A percentile compares a stretch with the other conserved stretches of the same genome.
These are phyloP conservation scores for Tholera decimalis DNA, from an alignment of 2,888 invertebrate species.

Conservation along the genomic window DNA sequence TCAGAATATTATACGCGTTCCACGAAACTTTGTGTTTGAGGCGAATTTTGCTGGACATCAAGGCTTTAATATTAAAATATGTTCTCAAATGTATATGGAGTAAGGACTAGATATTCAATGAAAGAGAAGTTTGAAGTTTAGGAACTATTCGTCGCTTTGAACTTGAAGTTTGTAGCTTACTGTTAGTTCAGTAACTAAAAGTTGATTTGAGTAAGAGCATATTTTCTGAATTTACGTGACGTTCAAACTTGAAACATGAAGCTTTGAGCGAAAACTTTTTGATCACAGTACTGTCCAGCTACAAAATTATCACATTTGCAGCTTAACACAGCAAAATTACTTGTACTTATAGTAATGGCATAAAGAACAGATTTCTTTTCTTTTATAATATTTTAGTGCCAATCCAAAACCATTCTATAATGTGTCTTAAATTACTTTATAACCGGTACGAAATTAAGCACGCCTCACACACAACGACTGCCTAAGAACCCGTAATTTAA, in stretches of 20 bases:
- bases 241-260: background rate
- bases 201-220: conserved; percentile 20
- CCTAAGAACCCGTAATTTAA: conserved; percentile 85
- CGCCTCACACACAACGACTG: conserved; percentile 74
- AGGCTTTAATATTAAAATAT: conserved; percentile 32
- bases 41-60: conserved; percentile 39
- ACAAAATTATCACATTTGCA: conserved; percentile 14
- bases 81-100: conserved; percentile 20
- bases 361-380: conserved; percentile 48
- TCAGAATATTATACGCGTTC: conserved; percentile 41
- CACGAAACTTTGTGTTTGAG: conserved; percentile 46
- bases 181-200: conserved; percentile 30
- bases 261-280: conserved; percentile 4
- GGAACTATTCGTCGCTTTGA: conserved; percentile 27
- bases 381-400: conserved; percentile 57
- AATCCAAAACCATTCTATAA: conserved; percentile 67
- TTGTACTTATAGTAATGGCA: conserved; percentile 30
- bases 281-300: conserved; percentile 7
- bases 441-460: conserved; percentile 81
- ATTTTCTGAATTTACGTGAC: conserved; percentile 14
- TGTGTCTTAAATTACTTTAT: conserved; percentile 79
- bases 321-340: conserved; percentile 11
- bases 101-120: conserved; percentile 42
- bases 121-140: conserved; percentile 19
- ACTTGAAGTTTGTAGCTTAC: conserved; percentile 29